Evolutionary conservation across 2,888 invertebrate genomes (phyloP), one percentile per base, ranked within the genome.

Genomic region (Bembecia ichneumoniformis): DNA sequence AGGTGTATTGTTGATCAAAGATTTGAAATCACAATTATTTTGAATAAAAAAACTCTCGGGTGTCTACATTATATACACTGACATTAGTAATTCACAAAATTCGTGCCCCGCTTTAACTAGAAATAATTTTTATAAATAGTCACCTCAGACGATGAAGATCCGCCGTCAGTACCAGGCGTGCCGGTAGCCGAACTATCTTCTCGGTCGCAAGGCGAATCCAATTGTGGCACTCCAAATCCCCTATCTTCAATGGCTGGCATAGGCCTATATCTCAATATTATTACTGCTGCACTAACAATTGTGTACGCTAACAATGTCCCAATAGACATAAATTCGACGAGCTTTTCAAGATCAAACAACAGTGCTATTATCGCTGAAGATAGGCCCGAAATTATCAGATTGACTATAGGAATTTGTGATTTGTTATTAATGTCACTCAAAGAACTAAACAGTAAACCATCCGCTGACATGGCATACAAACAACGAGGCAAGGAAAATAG

Each of bases 261-360:
- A 0, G 93, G 93, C 3, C 92, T 88, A 56, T 96, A 96, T 46
- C 96, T 89, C 49, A 97, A 81, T 47, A 97, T 93, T 49, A 97
- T 95, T 4, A 97, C 95, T 54, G 94, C 93, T 11, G 95, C 95
- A 56, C 96, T 95, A 3, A 97, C 97, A 55, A 97, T 96, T 1
- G 96, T 96, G 71, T 97, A 97, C 0, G 96, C 96, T 60, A 96
- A 76, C 48, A 96, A 84, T 0, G 95, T 96, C 0, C 95, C 95
- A 64, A 97, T 97, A 1, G 96, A 96, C 95, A 97, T 96, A 70
- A 97, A 96, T 70, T 97, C 96, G 0, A 97, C 96, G 43, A 97
- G 84, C 59, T 96, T 96, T 60, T 95, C 92, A 58, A 97, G 88
- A 77, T 97, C 96, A 65, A 97, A 95, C 36, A 96, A 73, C 43